These are phyloP conservation scores for Salvelinus fontinalis DNA, from an alignment of 2,113 vertebrate species.

Conservation along the genomic window DNA sequence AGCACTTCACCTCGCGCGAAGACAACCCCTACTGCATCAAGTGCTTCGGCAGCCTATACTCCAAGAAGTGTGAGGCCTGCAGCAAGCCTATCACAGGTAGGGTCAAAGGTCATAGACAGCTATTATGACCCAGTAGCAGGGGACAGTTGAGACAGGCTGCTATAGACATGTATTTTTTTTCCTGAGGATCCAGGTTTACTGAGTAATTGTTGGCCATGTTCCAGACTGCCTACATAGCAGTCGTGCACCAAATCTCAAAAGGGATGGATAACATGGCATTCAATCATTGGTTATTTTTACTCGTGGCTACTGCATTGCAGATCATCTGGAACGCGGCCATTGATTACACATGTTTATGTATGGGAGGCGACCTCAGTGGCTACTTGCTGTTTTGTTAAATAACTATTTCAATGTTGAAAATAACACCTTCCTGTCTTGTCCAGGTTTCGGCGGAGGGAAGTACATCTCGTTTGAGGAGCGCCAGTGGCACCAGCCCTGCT, in stretches of 20 bases:
- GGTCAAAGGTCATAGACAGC: not conserved
- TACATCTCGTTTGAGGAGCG: slow-evolving; percentile 98
- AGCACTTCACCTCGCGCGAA: slow-evolving; percentile 96
- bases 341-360: no score
- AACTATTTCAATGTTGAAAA: not conserved
- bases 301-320: no score
- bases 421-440: not conserved
- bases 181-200: no score
- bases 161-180: not conserved
- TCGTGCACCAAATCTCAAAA: no score
- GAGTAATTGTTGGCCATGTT: no score
- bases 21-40: slow-evolving; percentile 94
- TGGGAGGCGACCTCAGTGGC: no score
- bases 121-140: not conserved
- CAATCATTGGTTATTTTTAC: no score
- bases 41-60: slow-evolving; percentile 95
- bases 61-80: slow-evolving; percentile 96
- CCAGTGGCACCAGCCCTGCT: slow-evolving; percentile 98
- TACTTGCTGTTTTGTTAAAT: slow-evolving; percentile 1
- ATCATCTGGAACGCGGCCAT: no score
- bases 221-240: no score
- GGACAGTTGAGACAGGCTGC: not conserved
- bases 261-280: no score
- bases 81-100: slow-evolving; percentile 94
- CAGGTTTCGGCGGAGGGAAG: slow-evolving; percentile 95